phyloP scores from a whole-genome alignment of 2,888 invertebrate species.

The Drosophila gaucha region DNA sequence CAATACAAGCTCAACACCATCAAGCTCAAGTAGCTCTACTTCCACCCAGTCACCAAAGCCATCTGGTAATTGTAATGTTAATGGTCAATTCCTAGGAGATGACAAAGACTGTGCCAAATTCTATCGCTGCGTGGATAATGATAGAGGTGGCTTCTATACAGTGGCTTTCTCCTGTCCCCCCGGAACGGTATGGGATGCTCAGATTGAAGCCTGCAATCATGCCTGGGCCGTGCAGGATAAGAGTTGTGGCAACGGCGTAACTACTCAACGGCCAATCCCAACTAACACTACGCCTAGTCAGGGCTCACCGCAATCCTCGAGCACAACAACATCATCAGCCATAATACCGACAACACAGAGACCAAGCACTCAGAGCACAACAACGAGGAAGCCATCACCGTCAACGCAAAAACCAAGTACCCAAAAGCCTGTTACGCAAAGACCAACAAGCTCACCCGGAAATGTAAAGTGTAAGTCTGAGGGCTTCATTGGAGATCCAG shows the following conservation, averaged over 20 bases:
- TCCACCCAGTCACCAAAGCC: slow-evolving; percentile 52
- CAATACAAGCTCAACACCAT: slow-evolving; percentile 27
- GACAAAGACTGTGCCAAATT: slow-evolving; percentile 86
- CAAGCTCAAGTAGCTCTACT: slow-evolving; percentile 38
- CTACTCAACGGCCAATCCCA: slow-evolving; percentile 42
- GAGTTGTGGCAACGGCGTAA: slow-evolving; percentile 61
- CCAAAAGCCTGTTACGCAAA: slow-evolving; percentile 39
- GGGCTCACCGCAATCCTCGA: slow-evolving; percentile 18
- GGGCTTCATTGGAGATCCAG: slow-evolving; percentile 85
- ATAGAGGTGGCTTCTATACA: slow-evolving; percentile 84
- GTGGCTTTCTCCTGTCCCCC: slow-evolving; percentile 86
- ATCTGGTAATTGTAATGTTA: slow-evolving; percentile 58
- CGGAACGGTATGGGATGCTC: slow-evolving; percentile 87
- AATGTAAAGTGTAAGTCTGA: slow-evolving; percentile 83
- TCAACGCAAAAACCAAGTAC: slow-evolving; percentile 9
- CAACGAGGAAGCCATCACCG: slow-evolving; percentile 17
- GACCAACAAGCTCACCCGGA: slow-evolving; percentile 36
- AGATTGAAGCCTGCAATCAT: slow-evolving; percentile 86
- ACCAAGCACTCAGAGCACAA: slow-evolving; percentile 28
- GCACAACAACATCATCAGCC: slow-evolving; percentile 15
- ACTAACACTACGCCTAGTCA: slow-evolving; percentile 37
- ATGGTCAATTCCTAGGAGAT: slow-evolving; percentile 84
- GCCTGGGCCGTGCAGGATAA: slow-evolving; percentile 78
- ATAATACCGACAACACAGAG: slow-evolving; percentile 8
- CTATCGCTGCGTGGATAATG: slow-evolving; percentile 86